Conservation (phyloP, 2,113 vertebrate genomes). For the Saccopteryx leptura region DNA sequence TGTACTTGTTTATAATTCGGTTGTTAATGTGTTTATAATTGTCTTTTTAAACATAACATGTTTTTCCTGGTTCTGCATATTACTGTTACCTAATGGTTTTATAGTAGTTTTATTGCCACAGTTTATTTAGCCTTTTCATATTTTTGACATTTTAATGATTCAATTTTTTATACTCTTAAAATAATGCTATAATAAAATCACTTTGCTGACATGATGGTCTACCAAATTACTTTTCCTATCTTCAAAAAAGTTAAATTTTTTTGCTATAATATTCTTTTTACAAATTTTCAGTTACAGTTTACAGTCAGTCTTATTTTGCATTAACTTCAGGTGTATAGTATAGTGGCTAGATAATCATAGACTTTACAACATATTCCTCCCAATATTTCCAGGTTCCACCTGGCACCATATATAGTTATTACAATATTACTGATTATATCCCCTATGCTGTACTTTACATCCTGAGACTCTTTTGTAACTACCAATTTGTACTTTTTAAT, state of each 20-base stretch:
- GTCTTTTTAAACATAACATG: background rate
- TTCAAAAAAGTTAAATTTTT: background rate
- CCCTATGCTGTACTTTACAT: background rate
- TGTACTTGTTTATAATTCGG: slow-evolving; percentile 17
- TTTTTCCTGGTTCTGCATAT: background rate
- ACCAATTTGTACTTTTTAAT: background rate
- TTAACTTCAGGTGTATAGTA: background rate
- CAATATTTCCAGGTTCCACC: background rate
- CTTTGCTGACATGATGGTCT: slow-evolving; percentile 28
- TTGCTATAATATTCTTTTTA: background rate
- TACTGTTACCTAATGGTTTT: background rate
- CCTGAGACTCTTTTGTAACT: background rate
- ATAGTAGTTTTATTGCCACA: background rate
- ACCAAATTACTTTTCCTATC: background rate
- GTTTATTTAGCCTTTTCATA: slow-evolving; percentile 17
- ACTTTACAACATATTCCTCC: background rate
- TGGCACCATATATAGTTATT: background rate
- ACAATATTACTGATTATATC: background rate
- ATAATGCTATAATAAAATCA: slow-evolving; percentile 1
- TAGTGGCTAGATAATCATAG: background rate
- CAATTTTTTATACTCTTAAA: background rate
- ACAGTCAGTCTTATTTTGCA: background rate
- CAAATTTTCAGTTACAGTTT: background rate
- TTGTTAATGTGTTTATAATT: background rate
- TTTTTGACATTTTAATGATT: slow-evolving; percentile 51